Conservation (phyloP, 2,797 vertebrate species). For the Chanos chanos region DNA sequence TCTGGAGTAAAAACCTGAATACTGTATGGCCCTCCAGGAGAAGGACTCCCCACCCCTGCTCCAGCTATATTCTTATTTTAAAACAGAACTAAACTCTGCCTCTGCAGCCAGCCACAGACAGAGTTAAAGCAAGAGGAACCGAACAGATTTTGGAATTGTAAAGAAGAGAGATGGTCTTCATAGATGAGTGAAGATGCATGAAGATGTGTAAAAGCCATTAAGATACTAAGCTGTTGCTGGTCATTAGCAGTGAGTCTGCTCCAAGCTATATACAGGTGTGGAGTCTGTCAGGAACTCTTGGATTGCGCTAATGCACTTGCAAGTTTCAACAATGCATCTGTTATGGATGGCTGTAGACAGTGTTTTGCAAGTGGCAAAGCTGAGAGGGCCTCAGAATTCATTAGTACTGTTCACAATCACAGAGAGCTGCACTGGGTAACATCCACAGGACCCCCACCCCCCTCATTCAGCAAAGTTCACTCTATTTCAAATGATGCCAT, state of each 20-base stretch:
- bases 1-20: too few relatives aligned
- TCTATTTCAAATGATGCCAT: conserved; percentile 39
- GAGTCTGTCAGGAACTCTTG: too few relatives aligned
- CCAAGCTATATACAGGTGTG: conserved; percentile 32
- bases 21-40: too few relatives aligned
- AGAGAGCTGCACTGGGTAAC: conserved; percentile 28
- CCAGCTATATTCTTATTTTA: too few relatives aligned
- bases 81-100: too few relatives aligned
- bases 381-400: conserved; percentile 43
- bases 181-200: too few relatives aligned
- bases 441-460: too few relatives aligned
- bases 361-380: conserved; percentile 37
- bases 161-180: too few relatives aligned
- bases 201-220: conserved; percentile 44
- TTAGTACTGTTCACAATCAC: conserved; percentile 19
- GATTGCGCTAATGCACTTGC: conserved; percentile 39
- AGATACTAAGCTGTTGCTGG: conserved; percentile 15
- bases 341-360: conserved; percentile 27
- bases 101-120: too few relatives aligned
- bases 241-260: conserved; percentile 33
- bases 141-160: too few relatives aligned
- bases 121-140: too few relatives aligned
- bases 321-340: conserved; percentile 42
- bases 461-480: conserved; percentile 27
- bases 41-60: too few relatives aligned